Conservation (phyloP, 2,888 invertebrate species). For the Mactromeris polynyma region DNA sequence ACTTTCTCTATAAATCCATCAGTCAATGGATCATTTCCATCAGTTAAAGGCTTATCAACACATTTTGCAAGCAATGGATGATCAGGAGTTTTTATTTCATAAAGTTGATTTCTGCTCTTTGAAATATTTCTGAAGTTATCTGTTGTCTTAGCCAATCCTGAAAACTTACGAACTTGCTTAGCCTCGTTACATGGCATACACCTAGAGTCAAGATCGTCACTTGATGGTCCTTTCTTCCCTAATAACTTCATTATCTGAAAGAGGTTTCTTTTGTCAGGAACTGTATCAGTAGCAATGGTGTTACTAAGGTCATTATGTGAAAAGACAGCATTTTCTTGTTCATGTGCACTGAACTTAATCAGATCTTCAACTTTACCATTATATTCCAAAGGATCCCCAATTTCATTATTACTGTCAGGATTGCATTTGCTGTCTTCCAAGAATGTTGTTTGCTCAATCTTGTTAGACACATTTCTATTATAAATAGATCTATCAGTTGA, state of each 20-base stretch:
- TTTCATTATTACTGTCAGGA: background rate
- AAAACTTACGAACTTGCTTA: background rate
- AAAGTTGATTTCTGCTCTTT: background rate
- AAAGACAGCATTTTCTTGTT: background rate
- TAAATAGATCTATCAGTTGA: background rate
- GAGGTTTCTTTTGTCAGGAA: constrained; percentile 27
- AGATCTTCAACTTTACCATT: background rate
- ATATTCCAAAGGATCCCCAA: background rate
- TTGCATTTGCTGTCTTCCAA: background rate
- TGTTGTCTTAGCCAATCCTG: background rate
- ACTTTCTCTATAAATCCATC: background rate
- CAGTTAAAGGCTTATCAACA: background rate
- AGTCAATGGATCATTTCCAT: background rate
- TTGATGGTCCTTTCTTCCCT: constrained; percentile 25
- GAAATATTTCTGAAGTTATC: background rate
- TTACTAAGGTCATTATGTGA: background rate
- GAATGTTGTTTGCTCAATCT: background rate
- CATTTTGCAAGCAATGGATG: background rate
- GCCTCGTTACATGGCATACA: background rate
- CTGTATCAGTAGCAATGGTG: background rate
- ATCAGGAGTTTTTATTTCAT: background rate
- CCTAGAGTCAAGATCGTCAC: background rate
- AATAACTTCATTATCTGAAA: constrained; percentile 55
- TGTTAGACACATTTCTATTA: background rate
- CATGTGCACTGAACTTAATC: background rate